Percentiles rank a stretch among this genome's conserved stretches.
Evolutionary conservation across 2,113 vertebrate species (phyloP).

Genomic region (Caloenas nicobarica): DNA sequence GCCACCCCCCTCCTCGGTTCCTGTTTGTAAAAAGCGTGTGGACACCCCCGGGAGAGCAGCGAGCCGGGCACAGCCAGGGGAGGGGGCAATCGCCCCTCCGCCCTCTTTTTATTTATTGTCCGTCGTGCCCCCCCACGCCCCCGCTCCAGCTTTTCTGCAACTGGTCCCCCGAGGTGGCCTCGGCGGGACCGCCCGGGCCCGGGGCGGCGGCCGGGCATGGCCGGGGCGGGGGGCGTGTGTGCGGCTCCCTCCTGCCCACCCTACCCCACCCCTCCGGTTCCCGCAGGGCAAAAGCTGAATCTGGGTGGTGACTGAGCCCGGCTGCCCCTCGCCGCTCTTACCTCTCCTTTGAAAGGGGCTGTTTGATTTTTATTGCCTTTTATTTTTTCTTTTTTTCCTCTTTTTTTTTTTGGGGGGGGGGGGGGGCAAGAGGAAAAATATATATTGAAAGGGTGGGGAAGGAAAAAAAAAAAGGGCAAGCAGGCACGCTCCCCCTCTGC

Average conservation of each 20-base stretch:
- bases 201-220: slow-evolving; percentile 2
- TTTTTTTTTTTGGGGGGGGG: too few species aligned
- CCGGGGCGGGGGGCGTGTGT: not conserved
- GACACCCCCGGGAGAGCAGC: not conserved
- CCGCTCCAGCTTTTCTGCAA: not conserved
- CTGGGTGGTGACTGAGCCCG: not conserved
- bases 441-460: not conserved
- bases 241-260: not conserved
- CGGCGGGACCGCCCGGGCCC: not conserved
- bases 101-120: not conserved
- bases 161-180: not conserved
- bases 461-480: not conserved
- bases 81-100: not conserved
- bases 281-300: not conserved
- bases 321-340: not conserved
- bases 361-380: not conserved
- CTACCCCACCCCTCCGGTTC: not conserved
- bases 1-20: not conserved
- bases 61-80: not conserved
- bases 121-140: too few species aligned
- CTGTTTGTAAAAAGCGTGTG: slow-evolving; percentile 14
- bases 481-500: not conserved
- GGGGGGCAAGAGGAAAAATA: not conserved
- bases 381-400: not conserved
- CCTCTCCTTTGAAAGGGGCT: not conserved